Percentiles rank a stretch among this genome's conserved stretches.
phyloP scores from a whole-genome alignment of 2,888 invertebrate species.

The Hydriomena furcata region DNA sequence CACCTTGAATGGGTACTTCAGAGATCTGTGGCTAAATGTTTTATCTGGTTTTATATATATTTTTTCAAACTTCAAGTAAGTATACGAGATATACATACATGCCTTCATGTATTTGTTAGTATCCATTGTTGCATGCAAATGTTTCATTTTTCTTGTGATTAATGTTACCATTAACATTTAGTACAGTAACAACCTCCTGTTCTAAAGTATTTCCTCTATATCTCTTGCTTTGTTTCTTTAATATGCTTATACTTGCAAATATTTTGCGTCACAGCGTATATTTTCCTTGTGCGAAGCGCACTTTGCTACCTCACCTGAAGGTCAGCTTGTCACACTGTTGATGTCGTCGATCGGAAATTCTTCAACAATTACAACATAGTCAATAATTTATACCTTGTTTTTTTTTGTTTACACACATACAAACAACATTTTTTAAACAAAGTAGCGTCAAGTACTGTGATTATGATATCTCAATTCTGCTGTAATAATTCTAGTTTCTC shows the following conservation, averaged over 20 bases:
- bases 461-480: neutral
- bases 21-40: too few relatives aligned
- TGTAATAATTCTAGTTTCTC: neutral
- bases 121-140: too few relatives aligned
- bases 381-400: slow-evolving; percentile 12
- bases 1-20: too few relatives aligned
- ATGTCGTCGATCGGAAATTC: slow-evolving; percentile 59
- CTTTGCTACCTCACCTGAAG: slow-evolving; percentile 54
- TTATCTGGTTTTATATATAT: too few relatives aligned
- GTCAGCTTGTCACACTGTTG: slow-evolving; percentile 51
- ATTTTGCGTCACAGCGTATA: slow-evolving; percentile 34
- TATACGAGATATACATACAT: too few relatives aligned
- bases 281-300: slow-evolving; percentile 33
- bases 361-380: slow-evolving; percentile 56
- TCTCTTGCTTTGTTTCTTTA: slow-evolving; percentile 19
- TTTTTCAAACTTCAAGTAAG: too few relatives aligned
- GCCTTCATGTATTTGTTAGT: too few relatives aligned
- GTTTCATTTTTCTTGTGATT: too few relatives aligned
- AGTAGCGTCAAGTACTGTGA: too few relatives aligned
- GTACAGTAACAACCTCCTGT: too few relatives aligned
- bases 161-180: too few relatives aligned
- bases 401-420: neutral
- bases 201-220: neutral
- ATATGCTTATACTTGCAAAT: slow-evolving; percentile 34
- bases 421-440: too few relatives aligned